Percentiles rank a stretch among this genome's conserved stretches.
Conservation (phyloP, 2,113 vertebrate genomes). For the Pangasianodon hypophthalmus region DNA sequence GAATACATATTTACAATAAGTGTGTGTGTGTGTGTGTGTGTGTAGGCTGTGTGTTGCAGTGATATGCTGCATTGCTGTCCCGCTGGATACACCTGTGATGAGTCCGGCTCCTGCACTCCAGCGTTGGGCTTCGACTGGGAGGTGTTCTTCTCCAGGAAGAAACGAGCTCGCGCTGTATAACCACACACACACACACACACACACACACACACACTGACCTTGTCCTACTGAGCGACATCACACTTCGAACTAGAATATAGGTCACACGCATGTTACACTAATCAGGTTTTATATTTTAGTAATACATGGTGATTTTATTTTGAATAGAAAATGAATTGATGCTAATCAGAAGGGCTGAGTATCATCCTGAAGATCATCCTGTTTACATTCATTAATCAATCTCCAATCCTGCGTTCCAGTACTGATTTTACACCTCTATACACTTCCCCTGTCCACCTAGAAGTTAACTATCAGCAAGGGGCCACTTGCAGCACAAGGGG, state of each 20-base stretch:
- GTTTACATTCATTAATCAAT: not conserved
- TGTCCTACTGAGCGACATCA: not conserved
- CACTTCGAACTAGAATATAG: not conserved
- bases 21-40: constrained; percentile 14
- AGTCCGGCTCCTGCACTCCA: constrained; percentile 36
- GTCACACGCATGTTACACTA: not conserved
- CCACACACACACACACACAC: not conserved
- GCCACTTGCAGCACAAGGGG: not conserved
- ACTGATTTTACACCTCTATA: not conserved
- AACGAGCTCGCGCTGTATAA: constrained; percentile 44
- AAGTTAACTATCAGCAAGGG: not conserved
- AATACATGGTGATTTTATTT: not conserved
- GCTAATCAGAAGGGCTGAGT: not conserved
- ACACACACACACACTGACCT: not conserved
- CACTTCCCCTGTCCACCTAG: not conserved
- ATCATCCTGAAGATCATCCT: not conserved
- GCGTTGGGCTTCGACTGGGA: constrained; percentile 47
- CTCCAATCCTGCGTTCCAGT: not conserved
- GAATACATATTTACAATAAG: not conserved
- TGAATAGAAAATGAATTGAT: not conserved
- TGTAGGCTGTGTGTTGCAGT: constrained; percentile 73
- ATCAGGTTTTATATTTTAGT: not conserved
- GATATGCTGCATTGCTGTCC: constrained; percentile 73
- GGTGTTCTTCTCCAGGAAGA: constrained; percentile 56
- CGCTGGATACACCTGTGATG: constrained; percentile 47